These are phyloP conservation scores for Atrichornis clamosus DNA, from an alignment of 2,113 vertebrate genomes.

Conservation along the genomic window DNA sequence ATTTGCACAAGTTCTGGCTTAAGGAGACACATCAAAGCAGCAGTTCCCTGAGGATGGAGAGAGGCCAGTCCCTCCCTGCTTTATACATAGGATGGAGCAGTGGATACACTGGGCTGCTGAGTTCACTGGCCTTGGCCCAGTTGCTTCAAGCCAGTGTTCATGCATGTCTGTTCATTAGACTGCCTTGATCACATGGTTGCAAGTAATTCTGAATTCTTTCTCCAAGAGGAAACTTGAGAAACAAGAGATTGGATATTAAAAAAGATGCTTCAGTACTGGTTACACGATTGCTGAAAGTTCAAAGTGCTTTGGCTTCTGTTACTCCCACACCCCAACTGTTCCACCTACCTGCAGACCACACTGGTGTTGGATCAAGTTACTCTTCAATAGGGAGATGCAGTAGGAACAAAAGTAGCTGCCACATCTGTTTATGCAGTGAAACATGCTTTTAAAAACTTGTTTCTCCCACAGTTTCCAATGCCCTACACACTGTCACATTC, in stretches of 20 bases:
- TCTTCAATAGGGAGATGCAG: fast-evolving
- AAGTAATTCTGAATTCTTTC: neutral
- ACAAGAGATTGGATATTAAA: fast-evolving
- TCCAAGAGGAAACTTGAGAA: neutral
- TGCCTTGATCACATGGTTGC: fast-evolving
- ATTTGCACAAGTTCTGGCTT: fast-evolving
- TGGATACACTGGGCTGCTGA: fast-evolving
- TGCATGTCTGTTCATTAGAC: fast-evolving
- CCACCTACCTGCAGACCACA: fast-evolving
- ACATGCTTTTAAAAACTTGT: too few species aligned
- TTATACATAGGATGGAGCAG: fast-evolving
- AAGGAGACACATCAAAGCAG: neutral
- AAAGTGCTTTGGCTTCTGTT: fast-evolving
- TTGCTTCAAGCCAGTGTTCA: fast-evolving
- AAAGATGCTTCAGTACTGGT: fast-evolving
- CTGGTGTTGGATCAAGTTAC: fast-evolving
- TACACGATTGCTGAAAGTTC: fast-evolving
- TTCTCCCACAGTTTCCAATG: fast-evolving
- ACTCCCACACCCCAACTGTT: fast-evolving
- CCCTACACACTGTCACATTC: fast-evolving
- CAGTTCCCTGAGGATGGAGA: fast-evolving
- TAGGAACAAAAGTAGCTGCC: fast-evolving
- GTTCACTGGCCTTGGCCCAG: neutral
- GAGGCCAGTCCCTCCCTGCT: fast-evolving
- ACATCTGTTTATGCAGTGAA: neutral